These are phyloP conservation scores for Ditylenchus weischeri DNA, from an alignment of 2,888 invertebrate genomes.

Conservation along the genomic window DNA sequence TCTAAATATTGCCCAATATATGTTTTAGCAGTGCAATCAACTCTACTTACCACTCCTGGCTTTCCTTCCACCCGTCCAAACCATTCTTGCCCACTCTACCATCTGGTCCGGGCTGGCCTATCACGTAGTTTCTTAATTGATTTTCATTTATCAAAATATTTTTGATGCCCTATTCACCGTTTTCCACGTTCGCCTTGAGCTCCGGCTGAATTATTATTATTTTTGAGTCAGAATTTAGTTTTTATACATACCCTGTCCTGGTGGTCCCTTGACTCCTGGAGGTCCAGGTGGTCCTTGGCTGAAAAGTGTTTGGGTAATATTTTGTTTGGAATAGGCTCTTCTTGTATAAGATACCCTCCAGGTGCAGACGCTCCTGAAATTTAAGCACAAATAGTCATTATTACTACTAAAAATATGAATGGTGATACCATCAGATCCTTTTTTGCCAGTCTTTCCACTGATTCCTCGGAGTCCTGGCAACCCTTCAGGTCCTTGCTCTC, in stretches of 20 bases:
- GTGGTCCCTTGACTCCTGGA: slow-evolving; percentile 24
- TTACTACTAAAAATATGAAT: neutral
- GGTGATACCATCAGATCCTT: slow-evolving; percentile 24
- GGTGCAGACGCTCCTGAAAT: slow-evolving; percentile 7
- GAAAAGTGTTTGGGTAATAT: too few species aligned
- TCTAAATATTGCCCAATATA: neutral
- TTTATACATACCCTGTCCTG: slow-evolving; percentile 11
- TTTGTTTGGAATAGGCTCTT: too few species aligned
- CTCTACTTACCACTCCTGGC: slow-evolving; percentile 34
- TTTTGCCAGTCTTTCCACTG: slow-evolving; percentile 32
- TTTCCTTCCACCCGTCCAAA: slow-evolving; percentile 54
- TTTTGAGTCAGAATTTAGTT: too few species aligned
- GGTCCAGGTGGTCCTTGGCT: slow-evolving; percentile 27
- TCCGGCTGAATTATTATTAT: slow-evolving; percentile 22
- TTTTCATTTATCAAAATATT: neutral
- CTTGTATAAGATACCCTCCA: slow-evolving; percentile 9
- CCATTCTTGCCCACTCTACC: slow-evolving; percentile 47
- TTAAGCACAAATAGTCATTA: neutral
- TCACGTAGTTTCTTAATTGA: slow-evolving; percentile 46
- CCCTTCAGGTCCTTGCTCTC: slow-evolving; percentile 35
- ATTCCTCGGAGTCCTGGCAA: slow-evolving; percentile 24
- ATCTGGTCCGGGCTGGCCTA: slow-evolving; percentile 50
- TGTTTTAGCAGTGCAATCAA: too few species aligned
- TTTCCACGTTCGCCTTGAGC: slow-evolving; percentile 41
- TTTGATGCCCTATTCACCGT: slow-evolving; percentile 14